These are phyloP conservation scores for Psittacula echo DNA, from an alignment of 2,797 vertebrate genomes.

Conservation along the genomic window DNA sequence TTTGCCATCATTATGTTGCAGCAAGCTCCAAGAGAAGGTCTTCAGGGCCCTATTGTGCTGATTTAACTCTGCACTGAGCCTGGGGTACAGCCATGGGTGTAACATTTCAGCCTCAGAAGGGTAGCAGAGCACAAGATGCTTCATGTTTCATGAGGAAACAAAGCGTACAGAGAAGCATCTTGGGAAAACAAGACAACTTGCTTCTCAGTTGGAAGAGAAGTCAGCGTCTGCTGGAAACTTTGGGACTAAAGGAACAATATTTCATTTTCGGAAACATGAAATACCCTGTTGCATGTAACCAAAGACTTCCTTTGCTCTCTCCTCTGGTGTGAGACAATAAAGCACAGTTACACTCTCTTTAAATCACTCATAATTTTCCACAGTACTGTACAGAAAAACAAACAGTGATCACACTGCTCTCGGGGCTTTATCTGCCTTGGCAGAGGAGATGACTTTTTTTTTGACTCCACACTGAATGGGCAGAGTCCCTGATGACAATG, in stretches of 20 bases:
- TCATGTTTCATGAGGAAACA: not conserved
- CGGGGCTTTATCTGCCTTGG: not conserved
- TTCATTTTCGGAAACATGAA: not conserved
- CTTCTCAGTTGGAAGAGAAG: not conserved
- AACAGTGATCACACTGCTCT: not conserved
- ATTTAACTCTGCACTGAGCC: not conserved
- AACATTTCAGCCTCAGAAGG: not conserved
- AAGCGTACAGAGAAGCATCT: not conserved
- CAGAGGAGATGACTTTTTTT: not conserved
- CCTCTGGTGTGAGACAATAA: not conserved
- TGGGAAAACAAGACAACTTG: not conserved
- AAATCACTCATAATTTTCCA: not conserved
- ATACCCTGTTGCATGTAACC: not conserved
- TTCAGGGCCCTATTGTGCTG: not conserved
- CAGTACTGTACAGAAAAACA: not conserved
- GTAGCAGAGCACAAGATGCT: not conserved
- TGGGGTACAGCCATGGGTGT: not conserved
- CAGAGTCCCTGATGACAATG: not conserved
- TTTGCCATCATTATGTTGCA: rapidly evolving
- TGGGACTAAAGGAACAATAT: not conserved
- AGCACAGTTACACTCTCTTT: not conserved
- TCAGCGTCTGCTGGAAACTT: not conserved
- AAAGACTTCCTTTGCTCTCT: not conserved
- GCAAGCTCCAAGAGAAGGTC: not conserved
- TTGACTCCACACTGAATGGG: not conserved